Evolutionary conservation across 2,888 invertebrate species (phyloP).

Genomic region (Venustoraphidia nigricollis): DNA sequence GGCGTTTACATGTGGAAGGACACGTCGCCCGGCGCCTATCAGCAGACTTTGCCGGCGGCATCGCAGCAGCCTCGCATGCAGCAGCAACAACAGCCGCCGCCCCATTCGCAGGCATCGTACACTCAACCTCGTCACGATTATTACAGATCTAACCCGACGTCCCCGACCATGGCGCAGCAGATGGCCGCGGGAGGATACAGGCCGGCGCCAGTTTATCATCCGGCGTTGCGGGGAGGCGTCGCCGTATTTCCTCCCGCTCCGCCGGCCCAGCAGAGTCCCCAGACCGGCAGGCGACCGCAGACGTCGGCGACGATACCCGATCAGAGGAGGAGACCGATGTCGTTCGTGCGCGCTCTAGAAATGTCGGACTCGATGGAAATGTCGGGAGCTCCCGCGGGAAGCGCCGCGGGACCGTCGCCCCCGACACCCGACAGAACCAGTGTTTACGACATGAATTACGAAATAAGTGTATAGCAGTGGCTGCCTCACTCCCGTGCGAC

Average conservation of each 20-base stretch:
- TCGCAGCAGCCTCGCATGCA: slow-evolving; percentile 15
- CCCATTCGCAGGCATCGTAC: slow-evolving; percentile 23
- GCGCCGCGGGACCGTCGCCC: slow-evolving; percentile 23
- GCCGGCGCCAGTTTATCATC: slow-evolving; percentile 37
- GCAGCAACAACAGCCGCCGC: slow-evolving; percentile 16
- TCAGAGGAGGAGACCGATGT: slow-evolving; percentile 57
- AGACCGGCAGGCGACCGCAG: slow-evolving; percentile 1
- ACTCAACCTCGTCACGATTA: slow-evolving; percentile 27
- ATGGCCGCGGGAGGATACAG: slow-evolving; percentile 11
- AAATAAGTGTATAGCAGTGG: slow-evolving; percentile 77
- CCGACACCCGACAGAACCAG: slow-evolving; percentile 72
- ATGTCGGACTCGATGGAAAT: slow-evolving; percentile 82
- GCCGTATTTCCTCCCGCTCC: slow-evolving; percentile 42
- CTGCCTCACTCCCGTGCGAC: slow-evolving; percentile 21
- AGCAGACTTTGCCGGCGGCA: slow-evolving; percentile 12
- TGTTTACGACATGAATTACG: slow-evolving; percentile 90
- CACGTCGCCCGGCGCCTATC: slow-evolving; percentile 50
- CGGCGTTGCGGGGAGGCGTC: slow-evolving; percentile 48
- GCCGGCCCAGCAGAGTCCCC: slow-evolving; percentile 1
- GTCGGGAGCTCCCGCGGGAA: slow-evolving; percentile 34
- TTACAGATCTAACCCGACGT: slow-evolving; percentile 58
- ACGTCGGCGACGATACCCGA: slow-evolving; percentile 17
- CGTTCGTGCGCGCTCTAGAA: slow-evolving; percentile 77
- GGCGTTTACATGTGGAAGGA: slow-evolving; percentile 70
- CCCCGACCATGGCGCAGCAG: slow-evolving; percentile 43